Evolutionary conservation across 2,888 invertebrate genomes (phyloP).

Genomic region (Chymomyza fuscimana): DNA sequence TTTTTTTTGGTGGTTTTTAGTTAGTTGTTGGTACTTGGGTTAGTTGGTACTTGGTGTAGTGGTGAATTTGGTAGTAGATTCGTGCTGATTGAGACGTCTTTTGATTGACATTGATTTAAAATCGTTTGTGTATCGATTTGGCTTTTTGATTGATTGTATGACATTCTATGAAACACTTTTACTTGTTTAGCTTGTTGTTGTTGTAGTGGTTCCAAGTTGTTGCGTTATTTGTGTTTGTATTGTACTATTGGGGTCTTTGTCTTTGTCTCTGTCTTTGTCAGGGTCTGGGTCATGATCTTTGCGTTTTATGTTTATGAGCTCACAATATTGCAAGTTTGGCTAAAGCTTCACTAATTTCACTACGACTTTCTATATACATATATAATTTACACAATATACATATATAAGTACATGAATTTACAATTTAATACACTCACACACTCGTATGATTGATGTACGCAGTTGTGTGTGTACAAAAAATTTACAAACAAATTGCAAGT

Average conservation of each 20-base stretch:
- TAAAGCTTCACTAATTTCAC: slow-evolving; percentile 80
- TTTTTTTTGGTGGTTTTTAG: slow-evolving; percentile 13
- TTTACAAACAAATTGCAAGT: slow-evolving; percentile 16
- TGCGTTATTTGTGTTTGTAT: background rate
- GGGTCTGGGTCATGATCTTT: slow-evolving; percentile 20
- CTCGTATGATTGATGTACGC: slow-evolving; percentile 24
- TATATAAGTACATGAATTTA: slow-evolving; percentile 17
- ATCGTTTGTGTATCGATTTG: background rate
- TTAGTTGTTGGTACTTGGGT: slow-evolving; percentile 12
- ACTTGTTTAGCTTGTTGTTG: slow-evolving; percentile 19
- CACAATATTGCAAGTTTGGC: slow-evolving; percentile 77
- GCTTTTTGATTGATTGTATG: background rate
- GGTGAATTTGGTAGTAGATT: slow-evolving; percentile 1
- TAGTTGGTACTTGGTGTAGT: slow-evolving; percentile 34
- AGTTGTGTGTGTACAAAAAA: slow-evolving; percentile 11
- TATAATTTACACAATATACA: slow-evolving; percentile 19
- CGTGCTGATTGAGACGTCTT: background rate
- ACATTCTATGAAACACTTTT: background rate
- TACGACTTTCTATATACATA: slow-evolving; percentile 77
- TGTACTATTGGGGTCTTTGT: slow-evolving; percentile 29
- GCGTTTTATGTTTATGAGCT: slow-evolving; percentile 74
- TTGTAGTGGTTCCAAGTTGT: slow-evolving; percentile 23
- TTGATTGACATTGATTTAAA: background rate
- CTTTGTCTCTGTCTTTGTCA: slow-evolving; percentile 53
- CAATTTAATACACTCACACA: slow-evolving; percentile 22